These are phyloP conservation scores for Bradynema listronoti DNA, from an alignment of 1,140 invertebrate genomes.

Conservation along the genomic window DNA sequence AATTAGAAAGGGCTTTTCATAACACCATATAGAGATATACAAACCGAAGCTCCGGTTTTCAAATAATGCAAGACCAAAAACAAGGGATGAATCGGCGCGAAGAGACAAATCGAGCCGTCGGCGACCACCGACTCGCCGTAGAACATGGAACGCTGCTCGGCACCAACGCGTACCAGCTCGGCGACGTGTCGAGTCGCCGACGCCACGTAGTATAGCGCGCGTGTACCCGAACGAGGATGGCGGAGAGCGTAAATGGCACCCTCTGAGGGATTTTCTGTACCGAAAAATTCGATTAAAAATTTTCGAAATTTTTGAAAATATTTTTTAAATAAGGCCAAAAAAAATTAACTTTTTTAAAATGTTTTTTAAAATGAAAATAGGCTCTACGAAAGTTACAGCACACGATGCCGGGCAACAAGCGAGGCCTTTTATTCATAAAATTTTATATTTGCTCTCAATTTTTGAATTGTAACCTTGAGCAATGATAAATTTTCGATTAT, in stretches of 20 bases:
- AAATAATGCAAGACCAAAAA: conserved; percentile 16
- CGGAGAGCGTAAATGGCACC: background rate
- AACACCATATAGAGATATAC: background rate
- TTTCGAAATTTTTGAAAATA: no score
- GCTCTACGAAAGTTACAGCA: no score
- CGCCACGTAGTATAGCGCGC: conserved; percentile 6
- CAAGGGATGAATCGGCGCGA: conserved; percentile 8
- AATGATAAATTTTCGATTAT: no score
- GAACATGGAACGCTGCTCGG: conserved; percentile 7
- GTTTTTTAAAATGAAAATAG: no score
- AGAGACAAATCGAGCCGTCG: conserved; percentile 4
- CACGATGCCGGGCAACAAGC: no score
- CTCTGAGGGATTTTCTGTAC: no score
- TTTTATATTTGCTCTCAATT: no score
- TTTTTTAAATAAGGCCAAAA: no score
- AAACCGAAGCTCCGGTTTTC: conserved; percentile 4
- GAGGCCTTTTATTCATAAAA: no score
- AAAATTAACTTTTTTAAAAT: no score
- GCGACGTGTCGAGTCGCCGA: background rate
- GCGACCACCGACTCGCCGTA: conserved; percentile 9
- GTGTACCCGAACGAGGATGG: background rate
- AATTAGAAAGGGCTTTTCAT: background rate
- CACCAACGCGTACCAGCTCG: conserved; percentile 3
- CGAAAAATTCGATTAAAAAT: no score
- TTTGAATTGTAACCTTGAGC: no score